A percentile compares a stretch with the other conserved stretches of the same genome.
phyloP scores from a whole-genome alignment of 2,888 invertebrate genomes.

The Meandrusa payeni region DNA sequence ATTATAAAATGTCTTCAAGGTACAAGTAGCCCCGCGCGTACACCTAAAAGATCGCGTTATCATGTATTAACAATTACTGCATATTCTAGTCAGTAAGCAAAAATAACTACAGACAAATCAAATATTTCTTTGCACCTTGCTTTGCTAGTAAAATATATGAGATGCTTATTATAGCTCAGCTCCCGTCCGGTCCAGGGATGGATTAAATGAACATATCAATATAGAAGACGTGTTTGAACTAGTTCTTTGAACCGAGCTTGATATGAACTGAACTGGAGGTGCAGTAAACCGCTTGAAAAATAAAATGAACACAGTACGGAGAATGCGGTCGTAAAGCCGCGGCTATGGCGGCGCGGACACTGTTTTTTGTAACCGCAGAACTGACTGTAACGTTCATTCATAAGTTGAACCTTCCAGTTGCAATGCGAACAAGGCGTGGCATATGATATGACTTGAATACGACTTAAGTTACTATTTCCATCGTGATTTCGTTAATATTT shows the following conservation, averaged over 20 bases:
- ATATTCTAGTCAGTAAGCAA: too few relatives aligned
- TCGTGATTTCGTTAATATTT: background rate
- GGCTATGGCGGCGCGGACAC: conserved; percentile 5
- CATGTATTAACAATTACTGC: too few relatives aligned
- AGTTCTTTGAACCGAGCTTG: background rate
- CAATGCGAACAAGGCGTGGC: conserved; percentile 12
- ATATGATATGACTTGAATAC: background rate
- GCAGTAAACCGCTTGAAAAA: conserved; percentile 14
- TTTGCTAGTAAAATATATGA: too few relatives aligned
- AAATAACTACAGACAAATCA: too few relatives aligned
- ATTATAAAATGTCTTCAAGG: too few relatives aligned
- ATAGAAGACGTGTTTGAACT: too few relatives aligned
- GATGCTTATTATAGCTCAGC: too few relatives aligned
- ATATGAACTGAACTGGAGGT: conserved; percentile 8
- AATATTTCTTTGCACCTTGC: too few relatives aligned
- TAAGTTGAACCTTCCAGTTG: conserved; percentile 8
- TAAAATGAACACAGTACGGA: conserved; percentile 13
- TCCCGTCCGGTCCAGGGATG: too few relatives aligned
- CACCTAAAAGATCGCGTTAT: too few relatives aligned
- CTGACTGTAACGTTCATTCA: conserved; percentile 22
- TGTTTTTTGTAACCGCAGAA: conserved; percentile 19
- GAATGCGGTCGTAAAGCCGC: conserved; percentile 21
- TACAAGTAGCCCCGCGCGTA: too few relatives aligned
- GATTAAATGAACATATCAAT: too few relatives aligned
- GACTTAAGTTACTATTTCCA: background rate